phyloP scores from a whole-genome alignment of 1,140 invertebrate species.

The Heliconius eleuchia region DNA sequence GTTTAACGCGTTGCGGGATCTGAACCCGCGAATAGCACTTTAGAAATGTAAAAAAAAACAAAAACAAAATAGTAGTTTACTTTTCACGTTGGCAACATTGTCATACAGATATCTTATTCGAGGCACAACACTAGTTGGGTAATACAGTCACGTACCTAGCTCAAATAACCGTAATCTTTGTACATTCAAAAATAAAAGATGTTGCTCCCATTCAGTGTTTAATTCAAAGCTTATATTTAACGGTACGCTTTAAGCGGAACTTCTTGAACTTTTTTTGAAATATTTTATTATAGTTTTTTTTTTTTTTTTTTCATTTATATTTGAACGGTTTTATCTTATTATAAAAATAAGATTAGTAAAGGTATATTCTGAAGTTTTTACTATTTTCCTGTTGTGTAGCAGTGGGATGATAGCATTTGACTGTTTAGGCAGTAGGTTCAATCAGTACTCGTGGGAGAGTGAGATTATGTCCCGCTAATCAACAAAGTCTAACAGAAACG shows the following conservation, averaged over 20 bases:
- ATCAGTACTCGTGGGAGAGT: too few relatives aligned
- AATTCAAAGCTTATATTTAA: conserved; percentile 9
- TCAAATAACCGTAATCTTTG: conserved; percentile 10
- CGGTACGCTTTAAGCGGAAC: background rate
- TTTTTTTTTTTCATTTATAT: background rate
- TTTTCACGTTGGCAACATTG: background rate
- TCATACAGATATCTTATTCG: background rate
- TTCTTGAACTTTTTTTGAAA: background rate
- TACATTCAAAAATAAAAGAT: conserved; percentile 14
- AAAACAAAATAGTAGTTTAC: background rate
- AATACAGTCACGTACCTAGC: conserved; percentile 7
- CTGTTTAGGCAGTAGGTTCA: too few relatives aligned
- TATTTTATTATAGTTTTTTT: background rate
- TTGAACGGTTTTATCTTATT: background rate
- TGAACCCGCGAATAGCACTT: too few relatives aligned
- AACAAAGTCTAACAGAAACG: too few relatives aligned
- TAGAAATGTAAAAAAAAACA: too few relatives aligned
- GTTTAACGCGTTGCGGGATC: too few relatives aligned
- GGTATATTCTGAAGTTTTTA: too few relatives aligned
- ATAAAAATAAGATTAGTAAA: too few relatives aligned
- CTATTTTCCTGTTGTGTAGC: too few relatives aligned
- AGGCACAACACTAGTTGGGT: background rate
- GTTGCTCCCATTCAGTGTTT: background rate
- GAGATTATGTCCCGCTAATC: too few relatives aligned
- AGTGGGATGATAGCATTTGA: too few relatives aligned